Evolutionary conservation across 2,888 invertebrate species (phyloP).

Genomic region (Campoplex capitator): DNA sequence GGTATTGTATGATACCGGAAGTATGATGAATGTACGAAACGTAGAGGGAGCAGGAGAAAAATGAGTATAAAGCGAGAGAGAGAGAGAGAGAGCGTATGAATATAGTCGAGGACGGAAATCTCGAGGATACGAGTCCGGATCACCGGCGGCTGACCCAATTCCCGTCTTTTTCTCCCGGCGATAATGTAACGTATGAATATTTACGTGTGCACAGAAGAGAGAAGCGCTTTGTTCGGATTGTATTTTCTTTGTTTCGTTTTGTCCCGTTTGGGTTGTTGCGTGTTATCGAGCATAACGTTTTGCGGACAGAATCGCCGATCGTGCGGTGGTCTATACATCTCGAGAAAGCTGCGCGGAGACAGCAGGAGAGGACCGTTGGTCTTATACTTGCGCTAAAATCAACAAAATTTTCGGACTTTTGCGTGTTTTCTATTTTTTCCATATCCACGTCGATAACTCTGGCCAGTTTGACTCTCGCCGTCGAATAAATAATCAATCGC

Average conservation of each 20-base stretch:
- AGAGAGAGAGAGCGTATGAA: slow-evolving; percentile 26
- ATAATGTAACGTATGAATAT: slow-evolving; percentile 8
- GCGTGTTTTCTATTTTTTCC: background rate
- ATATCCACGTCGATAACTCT: background rate
- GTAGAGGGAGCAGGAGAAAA: slow-evolving; percentile 13
- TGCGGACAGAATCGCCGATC: slow-evolving; percentile 2
- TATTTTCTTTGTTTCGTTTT: slow-evolving; percentile 32
- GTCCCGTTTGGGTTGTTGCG: slow-evolving; percentile 52
- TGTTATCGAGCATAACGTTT: slow-evolving; percentile 21
- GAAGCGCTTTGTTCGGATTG: background rate
- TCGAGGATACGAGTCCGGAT: slow-evolving; percentile 60
- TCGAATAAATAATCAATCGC: background rate
- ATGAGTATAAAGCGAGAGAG: slow-evolving; percentile 16
- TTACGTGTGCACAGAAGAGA: background rate
- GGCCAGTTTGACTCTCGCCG: background rate
- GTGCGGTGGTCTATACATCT: background rate
- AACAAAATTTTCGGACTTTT: background rate
- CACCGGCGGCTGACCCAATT: slow-evolving; percentile 62
- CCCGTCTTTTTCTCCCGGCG: slow-evolving; percentile 45
- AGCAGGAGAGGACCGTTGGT: too few relatives aligned
- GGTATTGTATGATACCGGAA: slow-evolving; percentile 54
- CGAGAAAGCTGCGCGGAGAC: slow-evolving; percentile 16
- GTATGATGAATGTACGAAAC: slow-evolving; percentile 46
- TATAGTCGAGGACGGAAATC: slow-evolving; percentile 62
- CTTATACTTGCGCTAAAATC: slow-evolving; percentile 8